These are phyloP conservation scores for Carassius gibelio DNA, from an alignment of 2,113 vertebrate species.

Conservation along the genomic window DNA sequence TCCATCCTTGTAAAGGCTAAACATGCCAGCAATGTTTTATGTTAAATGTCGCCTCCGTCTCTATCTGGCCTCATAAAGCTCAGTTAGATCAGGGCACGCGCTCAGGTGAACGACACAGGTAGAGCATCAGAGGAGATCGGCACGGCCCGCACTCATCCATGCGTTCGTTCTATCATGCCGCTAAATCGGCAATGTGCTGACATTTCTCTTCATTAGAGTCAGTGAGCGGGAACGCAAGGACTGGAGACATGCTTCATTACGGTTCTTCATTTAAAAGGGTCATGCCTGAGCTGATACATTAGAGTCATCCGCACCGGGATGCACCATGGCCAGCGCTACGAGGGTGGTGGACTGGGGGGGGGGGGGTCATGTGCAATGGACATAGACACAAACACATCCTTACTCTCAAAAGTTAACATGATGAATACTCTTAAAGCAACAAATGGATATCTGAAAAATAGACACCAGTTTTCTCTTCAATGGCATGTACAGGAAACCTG, in stretches of 20 bases:
- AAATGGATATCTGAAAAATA: background rate
- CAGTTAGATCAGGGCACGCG: background rate
- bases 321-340: too few relatives aligned
- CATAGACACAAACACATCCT: conserved; percentile 9
- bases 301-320: conserved; percentile 22
- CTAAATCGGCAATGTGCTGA: conserved; percentile 45
- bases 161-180: conserved; percentile 17
- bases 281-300: conserved; percentile 47
- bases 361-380: conserved; percentile 8
- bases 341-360: background rate
- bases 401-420: background rate
- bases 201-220: conserved; percentile 57
- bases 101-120: conserved; percentile 11
- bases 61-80: conserved; percentile 1
- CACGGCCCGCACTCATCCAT: background rate
- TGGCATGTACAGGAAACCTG: background rate
- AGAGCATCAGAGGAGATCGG: background rate
- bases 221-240: conserved; percentile 41
- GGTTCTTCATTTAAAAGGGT: conserved; percentile 45
- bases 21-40: background rate
- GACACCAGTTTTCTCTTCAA: background rate
- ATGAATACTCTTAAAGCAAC: background rate
- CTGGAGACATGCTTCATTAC: conserved; percentile 47
- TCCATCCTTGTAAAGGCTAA: background rate
- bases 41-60: background rate